Conservation (phyloP, 1,140 invertebrate species). For the Trypoxylus dichotomus region DNA sequence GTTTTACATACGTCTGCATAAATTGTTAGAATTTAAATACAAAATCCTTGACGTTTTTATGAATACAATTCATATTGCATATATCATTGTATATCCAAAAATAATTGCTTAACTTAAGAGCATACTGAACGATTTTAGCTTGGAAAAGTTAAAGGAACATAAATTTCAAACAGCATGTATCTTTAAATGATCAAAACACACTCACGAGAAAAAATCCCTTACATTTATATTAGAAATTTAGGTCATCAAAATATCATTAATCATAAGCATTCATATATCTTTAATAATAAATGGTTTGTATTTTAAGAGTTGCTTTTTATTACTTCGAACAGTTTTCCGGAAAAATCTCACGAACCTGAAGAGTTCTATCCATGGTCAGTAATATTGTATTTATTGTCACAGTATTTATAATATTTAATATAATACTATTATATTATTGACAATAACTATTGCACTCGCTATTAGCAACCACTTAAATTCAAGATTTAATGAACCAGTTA, state of each 20-base stretch:
- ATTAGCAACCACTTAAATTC: slow-evolving; percentile 9
- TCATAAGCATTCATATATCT: slow-evolving; percentile 22
- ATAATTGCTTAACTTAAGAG: no score
- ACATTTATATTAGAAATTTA: background rate
- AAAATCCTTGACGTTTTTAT: no score
- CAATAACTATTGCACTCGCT: slow-evolving; percentile 15
- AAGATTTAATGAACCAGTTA: background rate
- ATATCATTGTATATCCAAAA: no score
- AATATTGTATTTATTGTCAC: slow-evolving; percentile 45
- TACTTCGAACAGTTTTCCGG: slow-evolving; percentile 65
- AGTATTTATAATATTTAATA: slow-evolving; percentile 23
- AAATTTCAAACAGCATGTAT: no score
- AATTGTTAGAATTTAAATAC: no score
- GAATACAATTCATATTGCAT: no score
- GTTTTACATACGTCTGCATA: no score
- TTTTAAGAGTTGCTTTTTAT: slow-evolving; percentile 42
- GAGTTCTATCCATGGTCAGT: slow-evolving; percentile 75
- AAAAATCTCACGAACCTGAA: slow-evolving; percentile 68
- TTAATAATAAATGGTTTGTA: slow-evolving; percentile 26
- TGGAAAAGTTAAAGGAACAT: no score
- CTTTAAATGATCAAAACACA: no score
- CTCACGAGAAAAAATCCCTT: no score
- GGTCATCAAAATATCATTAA: background rate
- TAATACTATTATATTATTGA: slow-evolving; percentile 5
- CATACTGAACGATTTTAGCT: no score